Base-by-base conservation (phyloP, 2,113 vertebrate species). In the Enhydra lutris region DNA sequence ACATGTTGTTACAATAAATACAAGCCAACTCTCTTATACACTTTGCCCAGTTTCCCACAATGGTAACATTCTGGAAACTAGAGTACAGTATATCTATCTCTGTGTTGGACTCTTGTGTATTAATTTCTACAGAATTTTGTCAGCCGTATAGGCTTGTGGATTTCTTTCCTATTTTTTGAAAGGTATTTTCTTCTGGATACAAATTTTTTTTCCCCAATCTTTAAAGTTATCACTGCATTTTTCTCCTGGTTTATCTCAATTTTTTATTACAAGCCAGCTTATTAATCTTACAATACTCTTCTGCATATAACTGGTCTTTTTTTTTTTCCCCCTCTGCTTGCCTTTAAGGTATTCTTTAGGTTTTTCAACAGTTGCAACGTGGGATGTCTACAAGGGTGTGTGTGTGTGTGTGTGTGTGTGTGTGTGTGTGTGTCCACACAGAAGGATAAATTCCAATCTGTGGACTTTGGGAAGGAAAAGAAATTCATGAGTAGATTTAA, bases 401-500 rank as follows among this genome's bases (percentile, higher is more conserved):
- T 24, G 57, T 57, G 55, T 55, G 52, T 42, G 17, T 47, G 47
- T 50, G 47, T 50, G 3, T 93, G 23, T 94, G 57, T 57, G 55
- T 55, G 52, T 42, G 17, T 47, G 47, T 50, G 47, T 50, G 3
- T 93, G 23, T 94, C 47, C 80, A 96, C 52, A 90, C 11, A 91
- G 36, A 91, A 96, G n/a, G 23, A 95, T 96, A 55, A 88, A 93
- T 85, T 80, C 63, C 67, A 88, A 69, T 23, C 76, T 79, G 36
- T 50, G 76, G 57, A 95, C 13, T 91, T 93, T 61, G 67, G 3
- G 87, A 93, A 97, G 63, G 55, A 92, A 87, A 52, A 89, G 42
- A 94, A 88, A 93, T 95, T 81, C 86, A 76, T 91, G 61, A 89
- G 36, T 42, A 88, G 31, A 91, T 89, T 95, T 76, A 89, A 94